These are phyloP conservation scores for Acanthurus tractus DNA, from an alignment of 2,797 vertebrate genomes.

Conservation along the genomic window DNA sequence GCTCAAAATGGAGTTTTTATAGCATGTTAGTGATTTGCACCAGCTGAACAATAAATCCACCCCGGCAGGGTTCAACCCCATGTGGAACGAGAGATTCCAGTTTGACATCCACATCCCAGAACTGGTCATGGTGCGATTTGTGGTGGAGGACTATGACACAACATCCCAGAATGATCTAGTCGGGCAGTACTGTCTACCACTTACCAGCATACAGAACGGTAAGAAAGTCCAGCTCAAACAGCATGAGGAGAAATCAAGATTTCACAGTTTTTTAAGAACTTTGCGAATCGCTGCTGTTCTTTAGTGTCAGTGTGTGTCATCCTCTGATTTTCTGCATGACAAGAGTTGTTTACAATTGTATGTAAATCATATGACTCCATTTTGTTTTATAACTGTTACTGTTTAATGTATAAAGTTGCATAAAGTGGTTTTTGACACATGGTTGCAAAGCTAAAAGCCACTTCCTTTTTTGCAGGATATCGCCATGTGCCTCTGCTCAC, in stretches of 20 bases:
- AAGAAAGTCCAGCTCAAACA: slow-evolving; percentile 41
- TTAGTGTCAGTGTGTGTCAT: too few relatives aligned
- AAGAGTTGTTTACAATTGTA: not conserved
- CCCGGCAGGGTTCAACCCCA: slow-evolving; percentile 91
- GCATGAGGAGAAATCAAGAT: not conserved
- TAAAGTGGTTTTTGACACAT: slow-evolving; percentile 4
- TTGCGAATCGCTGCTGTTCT: too few relatives aligned
- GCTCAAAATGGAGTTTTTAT: not conserved
- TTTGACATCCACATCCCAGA: slow-evolving; percentile 90
- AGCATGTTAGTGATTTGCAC: not conserved
- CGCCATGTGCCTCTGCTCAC: slow-evolving; percentile 93
- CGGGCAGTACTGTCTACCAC: slow-evolving; percentile 92
- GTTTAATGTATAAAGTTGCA: not conserved
- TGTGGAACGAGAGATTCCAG: slow-evolving; percentile 89
- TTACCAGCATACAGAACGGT: slow-evolving; percentile 92
- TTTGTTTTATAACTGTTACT: not conserved
- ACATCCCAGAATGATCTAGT: slow-evolving; percentile 91
- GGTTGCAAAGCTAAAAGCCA: slow-evolving; percentile 17
- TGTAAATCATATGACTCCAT: not conserved
- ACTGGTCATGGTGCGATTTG: slow-evolving; percentile 90
- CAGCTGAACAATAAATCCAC: not conserved
- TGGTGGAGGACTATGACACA: slow-evolving; percentile 93
- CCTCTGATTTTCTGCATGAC: not conserved
- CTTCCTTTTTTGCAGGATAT: slow-evolving; percentile 87
- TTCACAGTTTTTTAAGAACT: too few relatives aligned